Conservation (phyloP, 2,888 invertebrate genomes). For the Cataglyphis cursor region DNA sequence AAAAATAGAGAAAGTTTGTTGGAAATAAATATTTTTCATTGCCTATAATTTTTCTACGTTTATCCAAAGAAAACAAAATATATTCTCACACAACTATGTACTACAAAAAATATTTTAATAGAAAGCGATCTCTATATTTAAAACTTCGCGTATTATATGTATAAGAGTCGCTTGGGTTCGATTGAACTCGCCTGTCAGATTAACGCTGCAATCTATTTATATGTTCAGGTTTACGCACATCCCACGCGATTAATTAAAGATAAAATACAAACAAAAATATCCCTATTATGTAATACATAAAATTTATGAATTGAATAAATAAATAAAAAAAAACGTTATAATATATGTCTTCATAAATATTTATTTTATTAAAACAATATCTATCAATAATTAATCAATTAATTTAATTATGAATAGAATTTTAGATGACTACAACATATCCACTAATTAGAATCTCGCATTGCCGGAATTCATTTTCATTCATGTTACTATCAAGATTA, state of each 20-base stretch:
- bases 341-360: background rate
- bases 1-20: background rate
- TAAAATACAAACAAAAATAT: conserved; percentile 24
- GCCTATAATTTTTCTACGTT: background rate
- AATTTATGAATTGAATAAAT: background rate
- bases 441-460: conserved; percentile 1
- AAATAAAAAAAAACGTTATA: background rate
- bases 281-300: background rate
- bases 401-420: conserved; percentile 26
- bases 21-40: background rate
- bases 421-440: background rate
- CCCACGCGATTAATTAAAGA: conserved; percentile 26
- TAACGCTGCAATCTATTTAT: conserved; percentile 12
- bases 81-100: conserved; percentile 15
- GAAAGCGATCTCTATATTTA: background rate
- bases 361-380: background rate
- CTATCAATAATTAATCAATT: background rate
- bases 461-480: conserved; percentile 33
- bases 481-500: background rate
- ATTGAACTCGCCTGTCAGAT: conserved; percentile 29
- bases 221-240: conserved; percentile 25
- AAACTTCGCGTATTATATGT: conserved; percentile 9
- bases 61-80: conserved; percentile 21
- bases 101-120: conserved; percentile 24
- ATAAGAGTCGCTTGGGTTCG: conserved; percentile 19